Evolutionary conservation across 2,797 vertebrate species (phyloP), one percentile per base, ranked within the genome.

Genomic region (Podarcis siculus): DNA sequence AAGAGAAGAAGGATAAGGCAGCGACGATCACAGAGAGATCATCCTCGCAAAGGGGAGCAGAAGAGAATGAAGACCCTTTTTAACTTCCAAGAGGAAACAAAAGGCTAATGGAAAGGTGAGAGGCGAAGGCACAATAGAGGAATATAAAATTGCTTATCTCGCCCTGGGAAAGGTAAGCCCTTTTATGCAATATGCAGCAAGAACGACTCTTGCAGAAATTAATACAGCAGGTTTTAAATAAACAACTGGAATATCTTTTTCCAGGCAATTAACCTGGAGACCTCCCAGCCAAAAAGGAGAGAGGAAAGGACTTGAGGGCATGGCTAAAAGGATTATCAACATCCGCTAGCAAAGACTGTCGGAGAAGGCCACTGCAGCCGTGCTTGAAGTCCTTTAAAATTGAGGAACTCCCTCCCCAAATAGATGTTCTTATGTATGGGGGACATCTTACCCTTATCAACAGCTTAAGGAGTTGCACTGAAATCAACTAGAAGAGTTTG

Each of bases 41-140:
- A 73, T 61, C 19, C 21, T 58, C 64, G 66, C 13, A 23, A 79
- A 73, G 77, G 61, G 73, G 72, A 67, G 79, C 67, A 81, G 49
- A 61, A 81, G 78, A 15, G 32, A 87, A 61, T 2, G 67, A 64
- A 72, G 67, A 42, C 35, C 39, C 80, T 23, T 64, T 87, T 87
- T n/a, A 87, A 73, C 49, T 80, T 80, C 49, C 9, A 19, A 35
- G 21, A 66, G 35, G 76, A 80, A 89, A 89, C 55, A 79, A 89
- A 89, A n/a, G 39, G n/a, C 55, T 82, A 89, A 89, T 80, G 30
- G 69, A 85, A 73, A 89, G 82, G 55, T 69, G 72, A 87, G 9
- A 58, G 23, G 77, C 39, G 37, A 85, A 77, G 32, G 21, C 17
- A 39, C 12, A 10, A 69, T 10, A 83, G 61, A 35, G 42, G 61